Evolutionary conservation across 1,140 invertebrate genomes (phyloP).

Genomic region (Bombyx mandarina): DNA sequence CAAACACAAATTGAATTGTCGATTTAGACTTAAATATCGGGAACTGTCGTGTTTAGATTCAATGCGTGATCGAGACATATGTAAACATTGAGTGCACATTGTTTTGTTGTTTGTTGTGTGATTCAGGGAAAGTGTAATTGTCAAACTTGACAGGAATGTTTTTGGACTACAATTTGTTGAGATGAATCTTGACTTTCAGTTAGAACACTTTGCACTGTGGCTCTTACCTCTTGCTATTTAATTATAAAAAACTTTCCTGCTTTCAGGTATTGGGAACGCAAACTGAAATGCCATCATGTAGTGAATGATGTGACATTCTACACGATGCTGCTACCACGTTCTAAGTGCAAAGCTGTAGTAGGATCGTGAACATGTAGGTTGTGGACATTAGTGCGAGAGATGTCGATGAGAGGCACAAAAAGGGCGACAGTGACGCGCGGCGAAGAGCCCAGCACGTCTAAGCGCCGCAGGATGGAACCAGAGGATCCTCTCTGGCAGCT

Average conservation of each 20-base stretch:
- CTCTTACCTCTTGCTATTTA: no score
- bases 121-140: neutral
- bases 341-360: slow-evolving; percentile 61
- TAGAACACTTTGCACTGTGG: no score
- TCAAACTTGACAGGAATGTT: neutral
- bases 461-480: slow-evolving; percentile 77
- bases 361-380: slow-evolving; percentile 65
- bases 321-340: slow-evolving; percentile 63
- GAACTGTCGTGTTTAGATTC: no score
- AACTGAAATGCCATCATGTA: slow-evolving; percentile 61
- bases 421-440: slow-evolving; percentile 70
- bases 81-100: neutral
- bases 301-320: slow-evolving; percentile 65
- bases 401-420: slow-evolving; percentile 65
- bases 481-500: slow-evolving; percentile 84
- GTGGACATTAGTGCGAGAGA: slow-evolving; percentile 42
- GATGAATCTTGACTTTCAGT: no score
- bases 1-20: no score
- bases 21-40: no score
- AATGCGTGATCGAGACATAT: no score
- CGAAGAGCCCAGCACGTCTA: slow-evolving; percentile 75
- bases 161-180: neutral
- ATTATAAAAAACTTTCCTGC: neutral
- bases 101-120: neutral
- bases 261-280: slow-evolving; percentile 23